Evolutionary conservation across 2,113 vertebrate genomes (phyloP).

Genomic region (Odontesthes bonariensis): DNA sequence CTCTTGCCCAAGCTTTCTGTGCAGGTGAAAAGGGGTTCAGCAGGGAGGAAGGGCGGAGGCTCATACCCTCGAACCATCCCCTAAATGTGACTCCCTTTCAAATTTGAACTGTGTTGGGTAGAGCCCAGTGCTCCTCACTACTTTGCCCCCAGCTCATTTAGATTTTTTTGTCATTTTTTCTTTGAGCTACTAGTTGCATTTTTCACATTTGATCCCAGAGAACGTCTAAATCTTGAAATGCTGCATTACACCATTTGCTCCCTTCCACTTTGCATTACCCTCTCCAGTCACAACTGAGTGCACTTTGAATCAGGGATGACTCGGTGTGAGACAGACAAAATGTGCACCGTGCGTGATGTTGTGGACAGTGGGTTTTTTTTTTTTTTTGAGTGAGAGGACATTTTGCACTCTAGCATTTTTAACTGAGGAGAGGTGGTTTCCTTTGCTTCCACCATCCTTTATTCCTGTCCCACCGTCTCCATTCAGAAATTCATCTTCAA

Average conservation of each 20-base stretch:
- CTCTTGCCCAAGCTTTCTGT: slow-evolving; percentile 24
- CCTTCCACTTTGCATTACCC: slow-evolving; percentile 30
- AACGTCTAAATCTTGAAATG: slow-evolving; percentile 50
- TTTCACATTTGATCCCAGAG: slow-evolving; percentile 16
- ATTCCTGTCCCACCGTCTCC: slow-evolving; percentile 14
- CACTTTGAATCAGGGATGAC: slow-evolving; percentile 83
- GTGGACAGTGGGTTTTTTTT: slow-evolving; percentile 11
- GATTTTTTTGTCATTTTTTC: not conserved
- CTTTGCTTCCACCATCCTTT: slow-evolving; percentile 55
- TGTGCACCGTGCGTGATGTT: slow-evolving; percentile 53
- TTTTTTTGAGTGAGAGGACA: slow-evolving; percentile 36
- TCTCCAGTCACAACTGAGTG: slow-evolving; percentile 67
- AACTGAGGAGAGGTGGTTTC: slow-evolving; percentile 32
- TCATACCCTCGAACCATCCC: slow-evolving; percentile 28
- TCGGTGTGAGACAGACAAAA: slow-evolving; percentile 67
- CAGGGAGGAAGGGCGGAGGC: slow-evolving; percentile 6
- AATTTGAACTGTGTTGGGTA: slow-evolving; percentile 28
- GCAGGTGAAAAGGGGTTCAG: slow-evolving; percentile 26
- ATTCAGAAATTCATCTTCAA: slow-evolving; percentile 26
- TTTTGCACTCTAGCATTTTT: slow-evolving; percentile 70
- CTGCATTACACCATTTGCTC: slow-evolving; percentile 38
- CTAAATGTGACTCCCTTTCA: slow-evolving; percentile 54
- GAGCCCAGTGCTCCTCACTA: not conserved
- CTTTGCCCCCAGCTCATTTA: slow-evolving; percentile 19
- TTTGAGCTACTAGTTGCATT: slow-evolving; percentile 29